Base-by-base conservation (phyloP, 2,888 invertebrate species). In the Syrista parreyssii region DNA sequence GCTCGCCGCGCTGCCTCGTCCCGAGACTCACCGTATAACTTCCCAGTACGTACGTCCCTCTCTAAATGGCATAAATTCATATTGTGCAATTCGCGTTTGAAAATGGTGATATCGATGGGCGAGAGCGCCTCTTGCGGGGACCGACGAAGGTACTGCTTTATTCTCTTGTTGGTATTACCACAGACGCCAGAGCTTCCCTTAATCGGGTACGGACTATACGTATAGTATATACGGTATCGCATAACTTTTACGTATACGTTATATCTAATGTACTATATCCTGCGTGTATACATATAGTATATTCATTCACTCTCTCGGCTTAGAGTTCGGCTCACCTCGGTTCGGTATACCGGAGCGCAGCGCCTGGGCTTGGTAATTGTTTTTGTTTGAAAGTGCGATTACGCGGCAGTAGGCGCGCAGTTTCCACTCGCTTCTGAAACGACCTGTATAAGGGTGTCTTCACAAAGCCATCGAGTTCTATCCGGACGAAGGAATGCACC, bases 1-100 rank as follows among this genome's bases (percentile, higher is more conserved):
- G 80, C 84, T 80, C 71, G 12, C 71, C 71, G 71, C 31, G 71
- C 71, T n/a, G 31, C 71, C 71, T 3, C 71, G 71, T 84, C 79
- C 84, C 77, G 80, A 80, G 84, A 80, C 77, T 76, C 79, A 80
- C 80, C 78, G 81, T 78, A 78, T 73, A 71, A 69, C 68, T 40
- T 76, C 68, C 30, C 75, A 74, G 74, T 40, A 76, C 68, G 76
- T 75, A 71, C 76, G 74, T 78, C 77, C 68, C 75, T 32, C 73
- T 76, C 76, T 75, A 69, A 71, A 71, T 33, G 71, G 33, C 71
- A 33, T 31, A 33, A 33, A 71, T 71, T 71, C 71, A 71, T 71
- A 71, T 71, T 33, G 71, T 23, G 71, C 71, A 33, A 71, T 71
- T 71, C 71, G 71, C 71, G 71, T 33, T 71, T 33, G 71, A 33